Percentiles rank a stretch among this genome's conserved stretches.
Evolutionary conservation across 2,113 vertebrate genomes (phyloP).

Genomic region (Protomyctophum bolini): DNA sequence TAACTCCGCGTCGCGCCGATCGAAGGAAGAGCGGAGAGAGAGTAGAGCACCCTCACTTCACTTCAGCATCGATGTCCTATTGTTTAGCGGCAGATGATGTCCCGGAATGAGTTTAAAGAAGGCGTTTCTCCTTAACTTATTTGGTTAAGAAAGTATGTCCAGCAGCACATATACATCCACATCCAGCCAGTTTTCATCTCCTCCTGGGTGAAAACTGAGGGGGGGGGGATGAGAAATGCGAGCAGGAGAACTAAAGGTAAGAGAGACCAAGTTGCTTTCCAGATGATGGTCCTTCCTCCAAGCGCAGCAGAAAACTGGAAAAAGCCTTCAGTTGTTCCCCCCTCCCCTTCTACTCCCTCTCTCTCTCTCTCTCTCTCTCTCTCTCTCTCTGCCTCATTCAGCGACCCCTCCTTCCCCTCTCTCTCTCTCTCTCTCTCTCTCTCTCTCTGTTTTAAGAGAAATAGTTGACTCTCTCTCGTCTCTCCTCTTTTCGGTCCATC

Average conservation of each 20-base stretch:
- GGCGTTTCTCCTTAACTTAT: neutral
- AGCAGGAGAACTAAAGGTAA: neutral
- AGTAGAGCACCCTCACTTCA: neutral
- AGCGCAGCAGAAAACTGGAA: constrained; percentile 19
- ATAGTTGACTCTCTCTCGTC: no score
- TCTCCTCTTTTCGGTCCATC: no score
- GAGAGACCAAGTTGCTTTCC: neutral
- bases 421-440: no score
- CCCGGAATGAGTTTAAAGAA: neutral
- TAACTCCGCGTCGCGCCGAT: no score
- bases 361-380: constrained; percentile 28
- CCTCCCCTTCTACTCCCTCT: neutral
- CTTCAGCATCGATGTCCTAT: neutral
- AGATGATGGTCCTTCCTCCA: neutral
- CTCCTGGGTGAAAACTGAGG: no score
- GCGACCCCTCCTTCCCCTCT: constrained; percentile 29
- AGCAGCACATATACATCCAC: neutral
- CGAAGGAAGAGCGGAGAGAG: no score
- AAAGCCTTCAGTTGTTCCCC: neutral
- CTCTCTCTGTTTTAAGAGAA: no score
- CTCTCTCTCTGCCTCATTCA: constrained; percentile 14
- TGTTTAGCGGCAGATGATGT: neutral
- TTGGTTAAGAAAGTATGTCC: neutral
- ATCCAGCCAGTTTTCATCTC: neutral
- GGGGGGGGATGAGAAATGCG: neutral